phyloP scores from a whole-genome alignment of 2,113 vertebrate species.

The Eurystomus gularis region DNA sequence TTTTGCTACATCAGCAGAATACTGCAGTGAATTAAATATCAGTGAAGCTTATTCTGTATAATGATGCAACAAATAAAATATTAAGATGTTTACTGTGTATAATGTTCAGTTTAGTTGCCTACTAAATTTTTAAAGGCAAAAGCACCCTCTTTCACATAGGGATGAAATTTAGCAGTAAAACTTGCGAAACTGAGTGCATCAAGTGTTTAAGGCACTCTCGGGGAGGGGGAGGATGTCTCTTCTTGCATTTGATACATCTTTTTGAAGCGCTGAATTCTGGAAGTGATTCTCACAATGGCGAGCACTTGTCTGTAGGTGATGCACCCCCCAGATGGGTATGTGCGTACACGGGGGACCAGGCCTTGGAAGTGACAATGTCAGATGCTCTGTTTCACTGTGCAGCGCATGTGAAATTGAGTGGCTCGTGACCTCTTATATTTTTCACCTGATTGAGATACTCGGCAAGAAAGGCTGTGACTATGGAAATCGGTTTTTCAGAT shows the following conservation, averaged over 20 bases:
- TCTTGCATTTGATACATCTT: not conserved
- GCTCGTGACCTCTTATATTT: not conserved
- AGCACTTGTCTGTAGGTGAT: not conserved
- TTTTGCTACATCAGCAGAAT: conserved; percentile 74
- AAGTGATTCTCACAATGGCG: not conserved
- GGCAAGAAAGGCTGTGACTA: not conserved
- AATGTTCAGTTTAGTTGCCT: conserved; percentile 77
- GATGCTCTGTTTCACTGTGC: not conserved
- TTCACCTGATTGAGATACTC: not conserved
- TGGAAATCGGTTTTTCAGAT: not conserved
- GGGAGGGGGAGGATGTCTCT: not conserved
- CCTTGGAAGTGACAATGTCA: fast-evolving
- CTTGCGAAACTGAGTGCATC: not conserved
- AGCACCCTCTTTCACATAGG: conserved; percentile 1
- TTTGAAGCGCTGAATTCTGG: not conserved
- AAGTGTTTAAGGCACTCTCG: not conserved
- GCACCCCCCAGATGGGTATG: not conserved
- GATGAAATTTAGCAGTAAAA: conserved; percentile 24
- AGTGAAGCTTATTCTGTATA: conserved; percentile 77
- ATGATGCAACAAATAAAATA: conserved; percentile 77
- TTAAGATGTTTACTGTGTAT: conserved; percentile 75
- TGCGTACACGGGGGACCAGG: not conserved
- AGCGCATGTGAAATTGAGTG: not conserved
- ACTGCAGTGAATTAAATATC: conserved; percentile 77
- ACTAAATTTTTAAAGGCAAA: conserved; percentile 68